Percentiles rank a stretch among this genome's conserved stretches.
Conservation (phyloP, 2,888 invertebrate species). For the Sialis fuliginosa region DNA sequence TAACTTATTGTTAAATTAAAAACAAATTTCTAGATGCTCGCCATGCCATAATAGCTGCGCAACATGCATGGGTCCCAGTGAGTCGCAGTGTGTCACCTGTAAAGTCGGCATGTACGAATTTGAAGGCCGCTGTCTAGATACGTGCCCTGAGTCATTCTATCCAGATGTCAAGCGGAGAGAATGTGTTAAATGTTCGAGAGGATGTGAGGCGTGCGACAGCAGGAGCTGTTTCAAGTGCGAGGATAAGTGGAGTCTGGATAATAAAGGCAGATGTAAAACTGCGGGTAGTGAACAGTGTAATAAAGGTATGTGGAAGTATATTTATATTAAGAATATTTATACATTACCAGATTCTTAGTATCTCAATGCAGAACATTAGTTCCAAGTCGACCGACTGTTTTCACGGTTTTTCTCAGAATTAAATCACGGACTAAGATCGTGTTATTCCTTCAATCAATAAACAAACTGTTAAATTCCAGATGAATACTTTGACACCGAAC, state of each 20-base stretch:
- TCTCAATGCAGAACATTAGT: too few relatives aligned
- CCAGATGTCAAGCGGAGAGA: conserved; percentile 63
- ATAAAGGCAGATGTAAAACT: conserved; percentile 53
- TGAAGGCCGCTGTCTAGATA: conserved; percentile 51
- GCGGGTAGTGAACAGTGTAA: conserved; percentile 51
- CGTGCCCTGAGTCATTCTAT: conserved; percentile 58
- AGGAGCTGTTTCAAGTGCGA: conserved; percentile 58
- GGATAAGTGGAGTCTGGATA: conserved; percentile 55
- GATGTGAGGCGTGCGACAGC: conserved; percentile 57
- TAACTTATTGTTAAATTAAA: too few relatives aligned
- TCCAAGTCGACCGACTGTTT: too few relatives aligned
- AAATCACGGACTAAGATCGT: too few relatives aligned
- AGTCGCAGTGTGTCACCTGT: conserved; percentile 68
- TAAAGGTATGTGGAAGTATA: conserved; percentile 30
- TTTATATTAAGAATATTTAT: conserved; percentile 3
- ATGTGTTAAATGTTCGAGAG: conserved; percentile 61
- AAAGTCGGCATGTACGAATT: conserved; percentile 50
- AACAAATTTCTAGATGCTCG: conserved; percentile 36
- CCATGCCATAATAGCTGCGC: conserved; percentile 64
- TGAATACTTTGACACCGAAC: conserved; percentile 53
- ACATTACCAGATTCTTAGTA: too few relatives aligned
- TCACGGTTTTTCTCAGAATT: too few relatives aligned
- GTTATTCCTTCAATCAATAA: too few relatives aligned
- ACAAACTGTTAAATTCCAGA: conserved; percentile 29
- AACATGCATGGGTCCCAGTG: conserved; percentile 61